A percentile compares a stretch with the other conserved stretches of the same genome.
These are phyloP conservation scores for Agrochola litura DNA, from an alignment of 2,888 invertebrate species.

Conservation along the genomic window DNA sequence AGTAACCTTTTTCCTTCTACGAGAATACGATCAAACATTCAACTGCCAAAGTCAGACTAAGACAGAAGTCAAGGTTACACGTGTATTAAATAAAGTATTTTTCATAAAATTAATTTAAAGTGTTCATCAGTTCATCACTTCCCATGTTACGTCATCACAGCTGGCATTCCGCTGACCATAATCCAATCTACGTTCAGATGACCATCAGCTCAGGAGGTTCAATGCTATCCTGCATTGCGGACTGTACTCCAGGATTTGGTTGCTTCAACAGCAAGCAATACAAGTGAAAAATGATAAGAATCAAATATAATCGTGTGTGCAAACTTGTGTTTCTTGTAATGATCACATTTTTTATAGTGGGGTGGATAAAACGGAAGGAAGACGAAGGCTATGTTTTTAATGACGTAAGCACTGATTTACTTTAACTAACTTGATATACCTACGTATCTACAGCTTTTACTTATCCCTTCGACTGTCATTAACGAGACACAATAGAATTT, in stretches of 20 bases:
- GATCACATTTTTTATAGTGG: conserved; percentile 23
- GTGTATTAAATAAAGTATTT: neutral
- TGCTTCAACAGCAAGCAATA: neutral
- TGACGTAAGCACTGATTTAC: conserved; percentile 37
- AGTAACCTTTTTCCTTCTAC: conserved; percentile 17
- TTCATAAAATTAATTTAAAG: conserved; percentile 12
- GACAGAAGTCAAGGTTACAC: neutral
- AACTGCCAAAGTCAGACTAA: conserved; percentile 31
- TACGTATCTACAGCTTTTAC: neutral
- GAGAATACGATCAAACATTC: neutral
- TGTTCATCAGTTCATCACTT: neutral
- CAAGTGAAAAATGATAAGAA: conserved; percentile 37
- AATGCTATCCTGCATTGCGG: neutral
- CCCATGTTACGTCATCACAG: too few species aligned
- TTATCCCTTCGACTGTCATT: too few species aligned
- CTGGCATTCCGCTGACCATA: neutral
- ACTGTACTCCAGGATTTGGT: neutral
- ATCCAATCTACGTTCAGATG: neutral
- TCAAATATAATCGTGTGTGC: conserved; percentile 40
- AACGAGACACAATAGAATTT: too few species aligned
- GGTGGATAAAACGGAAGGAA: conserved; percentile 12
- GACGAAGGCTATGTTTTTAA: conserved; percentile 23
- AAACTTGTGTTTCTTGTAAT: conserved; percentile 15
- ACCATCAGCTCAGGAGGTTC: neutral
- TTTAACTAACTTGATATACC: conserved; percentile 3